phyloP scores from a whole-genome alignment of 2,888 invertebrate species.

The Aporophyla nigra region DNA sequence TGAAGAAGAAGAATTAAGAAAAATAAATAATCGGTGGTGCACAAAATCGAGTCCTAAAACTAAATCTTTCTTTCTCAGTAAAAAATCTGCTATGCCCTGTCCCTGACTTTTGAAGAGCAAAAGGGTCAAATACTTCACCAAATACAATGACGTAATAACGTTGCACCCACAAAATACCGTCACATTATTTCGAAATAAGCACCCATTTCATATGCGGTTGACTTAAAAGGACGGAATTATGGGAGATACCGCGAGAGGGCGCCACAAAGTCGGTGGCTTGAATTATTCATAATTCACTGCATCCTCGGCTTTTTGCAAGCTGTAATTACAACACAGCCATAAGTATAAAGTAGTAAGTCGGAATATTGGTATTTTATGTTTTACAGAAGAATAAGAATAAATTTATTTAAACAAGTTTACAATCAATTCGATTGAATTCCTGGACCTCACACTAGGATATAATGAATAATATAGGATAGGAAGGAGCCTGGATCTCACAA shows the following conservation, averaged over 20 bases:
- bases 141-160: background rate
- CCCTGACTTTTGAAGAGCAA: background rate
- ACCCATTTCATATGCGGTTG: constrained; percentile 9
- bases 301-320: constrained; percentile 62
- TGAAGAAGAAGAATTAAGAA: background rate
- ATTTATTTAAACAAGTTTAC: too few relatives aligned
- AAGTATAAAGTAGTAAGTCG: constrained; percentile 1
- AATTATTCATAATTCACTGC: constrained; percentile 76
- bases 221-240: constrained; percentile 66
- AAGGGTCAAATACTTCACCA: background rate
- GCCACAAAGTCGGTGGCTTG: constrained; percentile 58
- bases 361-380: constrained; percentile 26
- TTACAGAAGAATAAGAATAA: background rate
- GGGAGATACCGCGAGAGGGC: constrained; percentile 52
- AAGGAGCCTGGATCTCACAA: too few relatives aligned
- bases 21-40: constrained; percentile 15
- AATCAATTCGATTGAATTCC: too few relatives aligned
- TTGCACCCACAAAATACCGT: background rate
- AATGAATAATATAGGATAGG: too few relatives aligned
- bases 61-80: constrained; percentile 14
- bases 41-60: background rate
- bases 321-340: constrained; percentile 33
- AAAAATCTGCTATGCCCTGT: background rate
- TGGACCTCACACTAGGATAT: too few relatives aligned
- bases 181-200: constrained; percentile 36